Conservation (phyloP, 2,888 invertebrate genomes). For the Melangyna quadrimaculata region DNA sequence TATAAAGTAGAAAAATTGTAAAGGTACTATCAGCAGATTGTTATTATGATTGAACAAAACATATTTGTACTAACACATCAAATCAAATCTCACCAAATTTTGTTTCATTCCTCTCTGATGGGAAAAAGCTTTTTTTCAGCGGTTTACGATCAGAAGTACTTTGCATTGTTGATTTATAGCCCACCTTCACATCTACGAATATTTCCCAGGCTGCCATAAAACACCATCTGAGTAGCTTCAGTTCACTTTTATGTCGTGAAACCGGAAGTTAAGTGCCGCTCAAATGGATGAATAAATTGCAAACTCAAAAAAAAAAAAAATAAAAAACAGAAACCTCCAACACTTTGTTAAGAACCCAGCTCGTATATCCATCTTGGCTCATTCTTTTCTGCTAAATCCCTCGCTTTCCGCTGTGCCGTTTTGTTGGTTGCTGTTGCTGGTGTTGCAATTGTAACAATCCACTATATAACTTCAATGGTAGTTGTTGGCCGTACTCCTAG, state of each 20-base stretch:
- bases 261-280: slow-evolving; percentile 55
- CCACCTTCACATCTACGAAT: not conserved
- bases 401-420: not conserved
- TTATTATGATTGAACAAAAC: not conserved
- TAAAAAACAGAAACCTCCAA: no score
- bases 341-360: slow-evolving; percentile 7
- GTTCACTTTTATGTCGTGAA: slow-evolving; percentile 17
- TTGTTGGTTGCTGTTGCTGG: not conserved
- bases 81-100: not conserved
- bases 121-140: not conserved
- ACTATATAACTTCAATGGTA: not conserved
- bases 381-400: not conserved
- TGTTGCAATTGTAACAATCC: not conserved
- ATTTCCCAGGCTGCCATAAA: slow-evolving; percentile 7
- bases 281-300: slow-evolving; percentile 36
- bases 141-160: not conserved
- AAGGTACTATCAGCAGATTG: not conserved
- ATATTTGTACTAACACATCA: not conserved
- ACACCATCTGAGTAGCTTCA: not conserved
- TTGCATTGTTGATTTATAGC: slow-evolving; percentile 1
- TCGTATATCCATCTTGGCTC: not conserved
- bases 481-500: not conserved
- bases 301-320: slow-evolving; percentile 12
- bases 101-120: not conserved
- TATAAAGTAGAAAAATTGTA: not conserved